These are phyloP conservation scores for Corythaeola cristata DNA, from an alignment of 2,113 vertebrate genomes.

Conservation along the genomic window DNA sequence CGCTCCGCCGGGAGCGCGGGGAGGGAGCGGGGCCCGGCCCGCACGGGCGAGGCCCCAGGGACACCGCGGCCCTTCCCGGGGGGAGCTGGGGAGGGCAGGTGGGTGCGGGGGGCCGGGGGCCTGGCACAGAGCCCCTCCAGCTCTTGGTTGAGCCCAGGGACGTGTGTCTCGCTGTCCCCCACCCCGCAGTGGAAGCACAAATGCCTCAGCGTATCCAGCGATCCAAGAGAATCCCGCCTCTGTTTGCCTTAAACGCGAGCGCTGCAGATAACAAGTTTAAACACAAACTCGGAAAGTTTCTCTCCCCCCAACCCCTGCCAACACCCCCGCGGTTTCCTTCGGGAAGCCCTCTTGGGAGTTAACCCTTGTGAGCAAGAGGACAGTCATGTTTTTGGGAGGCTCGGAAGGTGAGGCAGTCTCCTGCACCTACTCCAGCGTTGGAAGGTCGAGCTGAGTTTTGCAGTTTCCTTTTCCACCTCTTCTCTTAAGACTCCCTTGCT, in stretches of 20 bases:
- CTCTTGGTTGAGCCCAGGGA: neutral
- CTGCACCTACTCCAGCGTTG: neutral
- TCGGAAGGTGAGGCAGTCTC: neutral
- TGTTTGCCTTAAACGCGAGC: neutral
- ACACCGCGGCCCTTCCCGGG: neutral
- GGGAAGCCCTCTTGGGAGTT: slow-evolving; percentile 2
- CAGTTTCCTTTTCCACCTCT: neutral
- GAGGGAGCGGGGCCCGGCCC: neutral
- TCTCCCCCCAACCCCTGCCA: neutral
- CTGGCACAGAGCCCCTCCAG: neutral
- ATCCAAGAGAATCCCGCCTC: neutral
- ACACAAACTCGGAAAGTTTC: slow-evolving; percentile 28
- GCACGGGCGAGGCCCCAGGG: neutral
- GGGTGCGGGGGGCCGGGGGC: neutral
- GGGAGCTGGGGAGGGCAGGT: neutral
- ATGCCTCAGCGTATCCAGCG: neutral
- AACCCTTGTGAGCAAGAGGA: slow-evolving; percentile 20
- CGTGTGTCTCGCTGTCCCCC: no score
- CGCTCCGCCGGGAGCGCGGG: neutral
- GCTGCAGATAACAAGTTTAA: slow-evolving; percentile 49
- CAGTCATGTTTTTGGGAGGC: neutral
- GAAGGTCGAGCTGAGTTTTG: neutral
- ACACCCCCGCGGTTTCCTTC: slow-evolving; percentile 6
- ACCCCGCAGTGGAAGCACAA: neutral
- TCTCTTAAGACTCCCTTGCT: neutral